These are phyloP conservation scores for Arrhopalites spinosus DNA, from an alignment of 2,888 invertebrate species.

Conservation along the genomic window DNA sequence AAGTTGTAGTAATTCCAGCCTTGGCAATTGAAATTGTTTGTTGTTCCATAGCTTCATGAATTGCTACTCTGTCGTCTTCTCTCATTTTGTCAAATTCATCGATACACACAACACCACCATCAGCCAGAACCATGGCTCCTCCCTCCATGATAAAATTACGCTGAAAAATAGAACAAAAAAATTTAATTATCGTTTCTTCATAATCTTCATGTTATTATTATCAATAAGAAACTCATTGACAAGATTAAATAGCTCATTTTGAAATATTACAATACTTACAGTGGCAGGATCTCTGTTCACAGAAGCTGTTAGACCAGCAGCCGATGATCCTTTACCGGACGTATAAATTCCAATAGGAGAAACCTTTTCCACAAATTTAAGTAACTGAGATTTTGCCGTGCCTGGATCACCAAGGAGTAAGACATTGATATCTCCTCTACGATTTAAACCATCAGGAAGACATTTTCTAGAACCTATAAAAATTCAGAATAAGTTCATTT, in stretches of 20 bases:
- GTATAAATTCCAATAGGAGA: conserved; percentile 95
- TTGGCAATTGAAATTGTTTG: conserved; percentile 99
- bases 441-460: conserved; percentile 91
- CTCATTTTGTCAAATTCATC: conserved; percentile 99
- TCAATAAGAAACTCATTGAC: no score
- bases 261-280: no score
- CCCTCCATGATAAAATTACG: conserved; percentile 97
- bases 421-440: conserved; percentile 96
- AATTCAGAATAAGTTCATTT: background rate
- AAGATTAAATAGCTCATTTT: no score
- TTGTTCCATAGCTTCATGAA: conserved; percentile 99
- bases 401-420: conserved; percentile 96
- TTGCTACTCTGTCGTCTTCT: conserved; percentile 98
- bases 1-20: conserved; percentile 98
- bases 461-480: conserved; percentile 73
- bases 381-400: conserved; percentile 97
- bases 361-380: conserved; percentile 96
- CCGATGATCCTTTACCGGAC: conserved; percentile 99
- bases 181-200: conserved; percentile 28
- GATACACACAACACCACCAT: conserved; percentile 98
- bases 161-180: conserved; percentile 62
- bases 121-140: conserved; percentile 98
- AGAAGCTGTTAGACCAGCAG: conserved; percentile 97
- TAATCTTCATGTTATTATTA: no score
- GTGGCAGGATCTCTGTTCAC: conserved; percentile 91